Percentiles rank a stretch among this genome's conserved stretches.
Conservation (phyloP, 2,797 vertebrate genomes). For the Pseudomugil gertrudae region DNA sequence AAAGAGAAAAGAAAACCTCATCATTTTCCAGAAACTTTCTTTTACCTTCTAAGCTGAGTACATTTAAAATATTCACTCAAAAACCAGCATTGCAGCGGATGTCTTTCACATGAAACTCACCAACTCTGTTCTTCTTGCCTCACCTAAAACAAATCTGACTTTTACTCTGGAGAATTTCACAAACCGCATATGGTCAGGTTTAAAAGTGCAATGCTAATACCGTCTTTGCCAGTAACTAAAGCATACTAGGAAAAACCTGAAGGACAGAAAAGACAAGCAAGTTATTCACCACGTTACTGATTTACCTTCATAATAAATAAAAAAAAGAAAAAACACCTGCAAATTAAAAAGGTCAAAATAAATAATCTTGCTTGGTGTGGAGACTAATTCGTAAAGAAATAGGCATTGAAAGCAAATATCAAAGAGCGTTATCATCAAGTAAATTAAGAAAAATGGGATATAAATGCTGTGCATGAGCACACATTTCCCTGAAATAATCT, state of each 20-base stretch:
- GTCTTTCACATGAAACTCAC: not conserved
- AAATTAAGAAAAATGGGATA: constrained; percentile 8
- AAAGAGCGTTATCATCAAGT: constrained; percentile 24
- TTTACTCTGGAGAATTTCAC: not conserved
- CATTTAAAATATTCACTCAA: constrained; percentile 29
- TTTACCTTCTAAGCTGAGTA: constrained; percentile 23
- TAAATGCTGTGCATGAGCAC: constrained; percentile 43
- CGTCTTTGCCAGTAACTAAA: not conserved
- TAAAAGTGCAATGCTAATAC: not conserved
- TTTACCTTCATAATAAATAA: constrained; percentile 42
- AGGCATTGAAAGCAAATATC: constrained; percentile 42
- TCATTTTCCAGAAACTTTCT: constrained; percentile 14
- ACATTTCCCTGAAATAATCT: constrained; percentile 55
- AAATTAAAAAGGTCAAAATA: not conserved
- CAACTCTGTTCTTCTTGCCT: not conserved
- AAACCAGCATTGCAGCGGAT: constrained; percentile 17
- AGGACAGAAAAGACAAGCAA: not conserved
- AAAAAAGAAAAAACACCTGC: not conserved
- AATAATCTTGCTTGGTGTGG: no score
- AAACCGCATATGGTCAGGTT: not conserved
- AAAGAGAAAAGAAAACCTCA: no score
- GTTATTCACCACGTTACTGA: constrained; percentile 42
- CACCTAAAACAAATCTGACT: not conserved
- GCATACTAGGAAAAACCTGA: not conserved
- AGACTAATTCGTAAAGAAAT: no score